Base-by-base conservation (phyloP, 1,140 invertebrate species). In the Panulirus ornatus region DNA sequence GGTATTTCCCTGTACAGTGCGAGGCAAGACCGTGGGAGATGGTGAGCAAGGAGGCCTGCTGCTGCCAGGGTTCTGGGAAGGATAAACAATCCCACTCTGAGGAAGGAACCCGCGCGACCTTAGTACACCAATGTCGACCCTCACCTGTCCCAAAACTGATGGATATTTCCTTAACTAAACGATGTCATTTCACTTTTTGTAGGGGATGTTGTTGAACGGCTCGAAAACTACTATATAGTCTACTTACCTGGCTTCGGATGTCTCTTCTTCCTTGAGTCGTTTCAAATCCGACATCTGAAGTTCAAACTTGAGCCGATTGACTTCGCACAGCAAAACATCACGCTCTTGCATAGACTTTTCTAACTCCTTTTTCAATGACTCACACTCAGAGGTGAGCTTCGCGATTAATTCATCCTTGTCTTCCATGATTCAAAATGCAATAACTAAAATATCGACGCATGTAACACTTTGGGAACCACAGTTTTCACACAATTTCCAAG, bases 241-340 rank as follows among this genome's bases (percentile, higher is more conserved):
- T 22, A 70, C 75, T 85, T 73, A 92, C 92, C 92, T 92, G 81
- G 58, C 70, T 54, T 90, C 92, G 40, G 75, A 71, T 66, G 86
- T 91, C 75, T 90, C 92, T 63, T 92, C 91, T 90, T 93, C 92
- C 51, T 92, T 93, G 66, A 93, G 88, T 54, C 93, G 91, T 66
- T 93, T 93, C 47, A 93, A 91, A 86, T 93, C 93, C 63, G 92
- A 93, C 92, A 93, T 93, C 91, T 93, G 92, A 81, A 93, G 81
- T 91, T 93, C 93, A 79, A 93, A 93, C 58, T 93, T 92, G 79
- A 93, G 92, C 84, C 93, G 93, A 89, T 93, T 93, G 36, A 93
- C 92, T 91, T 93, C 93, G 76, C 93, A 93, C 19, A 93, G 85
- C n/a, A 93, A 84, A 27, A 87, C 92, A 92, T 93, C 93, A 40